Evolutionary conservation across 2,113 vertebrate species (phyloP).

Genomic region (Nipponia nippon): DNA sequence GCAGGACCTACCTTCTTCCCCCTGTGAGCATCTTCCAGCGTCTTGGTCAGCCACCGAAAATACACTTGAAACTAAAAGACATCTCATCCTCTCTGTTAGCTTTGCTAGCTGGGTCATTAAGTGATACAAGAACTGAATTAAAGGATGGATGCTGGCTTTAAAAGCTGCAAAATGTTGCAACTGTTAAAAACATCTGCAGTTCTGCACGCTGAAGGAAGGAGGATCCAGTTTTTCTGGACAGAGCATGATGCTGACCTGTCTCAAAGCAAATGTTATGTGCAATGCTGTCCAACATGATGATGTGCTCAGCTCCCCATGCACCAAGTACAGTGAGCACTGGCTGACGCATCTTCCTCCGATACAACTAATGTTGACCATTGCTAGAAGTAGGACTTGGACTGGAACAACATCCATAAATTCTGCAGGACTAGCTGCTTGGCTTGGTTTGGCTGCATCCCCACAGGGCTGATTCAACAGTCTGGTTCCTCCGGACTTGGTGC

Average conservation of each 20-base stretch:
- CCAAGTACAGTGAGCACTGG: not conserved
- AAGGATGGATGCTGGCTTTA: not conserved
- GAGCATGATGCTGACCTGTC: not conserved
- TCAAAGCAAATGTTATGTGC: not conserved
- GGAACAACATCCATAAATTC: not conserved
- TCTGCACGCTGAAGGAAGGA: not conserved
- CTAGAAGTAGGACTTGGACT: not conserved
- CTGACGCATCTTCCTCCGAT: not conserved
- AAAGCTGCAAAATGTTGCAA: not conserved
- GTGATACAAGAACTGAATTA: not conserved
- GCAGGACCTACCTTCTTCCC: not conserved
- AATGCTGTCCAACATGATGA: not conserved
- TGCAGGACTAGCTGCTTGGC: not conserved
- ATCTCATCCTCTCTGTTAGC: not conserved
- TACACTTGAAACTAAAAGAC: not conserved
- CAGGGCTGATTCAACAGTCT: not conserved
- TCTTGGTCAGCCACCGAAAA: not conserved
- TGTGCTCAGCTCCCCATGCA: not conserved
- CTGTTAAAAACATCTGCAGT: not conserved
- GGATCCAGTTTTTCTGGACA: not conserved
- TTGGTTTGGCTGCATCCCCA: not conserved
- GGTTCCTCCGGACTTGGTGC: not conserved
- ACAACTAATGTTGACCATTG: not conserved
- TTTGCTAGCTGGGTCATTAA: accelerated
- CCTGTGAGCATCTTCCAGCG: not conserved